Evolutionary conservation across 1,140 invertebrate species (phyloP), one percentile per base, ranked within the genome.

Genomic region (Carposina sasakii): DNA sequence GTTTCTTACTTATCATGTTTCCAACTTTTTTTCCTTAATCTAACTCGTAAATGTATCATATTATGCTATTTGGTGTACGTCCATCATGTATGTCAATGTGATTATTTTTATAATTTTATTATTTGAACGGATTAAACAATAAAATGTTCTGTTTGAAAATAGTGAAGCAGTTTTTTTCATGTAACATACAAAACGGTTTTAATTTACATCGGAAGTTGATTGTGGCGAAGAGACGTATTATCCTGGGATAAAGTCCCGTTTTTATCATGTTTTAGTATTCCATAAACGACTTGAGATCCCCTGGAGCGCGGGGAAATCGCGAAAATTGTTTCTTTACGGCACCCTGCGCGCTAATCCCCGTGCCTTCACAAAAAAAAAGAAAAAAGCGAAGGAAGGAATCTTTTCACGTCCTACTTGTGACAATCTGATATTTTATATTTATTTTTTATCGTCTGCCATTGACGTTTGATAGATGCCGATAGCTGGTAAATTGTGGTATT

Each of bases 131-230:
- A 81, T 81, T 77, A 78, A 73, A 76, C 73, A 83, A 84, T 84
- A 84, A 84, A 84, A 84, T 84, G 81, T 84, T 84, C 81, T 84
- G 81, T 84, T 84, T 84, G 73, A 84, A 81, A 78, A 58, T 79
- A 77, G 67, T 51, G 54, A 48, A 54, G 67, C 59, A 52, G 69
- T 82, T 82, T 78, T 54, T 62, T 76, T 82, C 75, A 53, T 48
- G n/a, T n/a, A n/a, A n/a, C n/a, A n/a, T n/a, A n/a, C n/a, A n/a
- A n/a, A n/a, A n/a, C n/a, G n/a, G n/a, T n/a, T n/a, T n/a, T n/a
- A n/a, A n/a, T n/a, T n/a, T n/a, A n/a, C n/a, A n/a, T n/a, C n/a
- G n/a, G n/a, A n/a, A n/a, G n/a, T n/a, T n/a, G n/a, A n/a, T n/a
- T n/a, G n/a, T n/a, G n/a, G n/a, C n/a, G n/a, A n/a, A n/a, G n/a